phyloP scores from a whole-genome alignment of 2,888 invertebrate species.

The Callinectes sapidus region DNA sequence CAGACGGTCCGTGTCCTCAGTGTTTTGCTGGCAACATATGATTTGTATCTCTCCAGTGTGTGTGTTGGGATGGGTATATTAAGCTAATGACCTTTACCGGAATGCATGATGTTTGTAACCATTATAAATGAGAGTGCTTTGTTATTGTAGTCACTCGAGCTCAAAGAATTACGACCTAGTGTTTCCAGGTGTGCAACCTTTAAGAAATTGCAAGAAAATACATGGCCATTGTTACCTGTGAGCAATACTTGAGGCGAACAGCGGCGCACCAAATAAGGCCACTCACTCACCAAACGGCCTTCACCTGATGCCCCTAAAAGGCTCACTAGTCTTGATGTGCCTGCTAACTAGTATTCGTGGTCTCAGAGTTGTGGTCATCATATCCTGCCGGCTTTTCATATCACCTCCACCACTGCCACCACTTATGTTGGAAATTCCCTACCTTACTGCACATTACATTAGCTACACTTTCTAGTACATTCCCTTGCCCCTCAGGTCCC shows the following conservation, averaged over 20 bases:
- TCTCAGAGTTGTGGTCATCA: neutral
- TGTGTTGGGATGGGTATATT: neutral
- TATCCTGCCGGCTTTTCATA: neutral
- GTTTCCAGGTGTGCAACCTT: neutral
- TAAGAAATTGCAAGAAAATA: conserved; percentile 28
- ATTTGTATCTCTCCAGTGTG: neutral
- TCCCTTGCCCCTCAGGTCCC: neutral
- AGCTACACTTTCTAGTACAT: conserved; percentile 2
- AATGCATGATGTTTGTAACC: neutral
- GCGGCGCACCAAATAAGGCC: conserved; percentile 19
- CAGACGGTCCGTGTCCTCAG: neutral
- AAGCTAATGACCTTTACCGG: neutral
- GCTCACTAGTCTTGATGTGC: conserved; percentile 24
- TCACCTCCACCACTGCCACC: neutral
- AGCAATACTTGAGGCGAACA: conserved; percentile 29
- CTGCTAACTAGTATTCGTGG: neutral
- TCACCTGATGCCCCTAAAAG: conserved; percentile 36
- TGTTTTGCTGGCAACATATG: neutral
- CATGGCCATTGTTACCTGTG: conserved; percentile 27
- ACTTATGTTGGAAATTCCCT: neutral
- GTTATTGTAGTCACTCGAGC: neutral
- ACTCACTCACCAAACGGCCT: conserved; percentile 37
- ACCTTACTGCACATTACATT: neutral
- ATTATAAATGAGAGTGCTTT: conserved; percentile 3
- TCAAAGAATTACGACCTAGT: neutral